Evolutionary conservation across 1,140 invertebrate genomes (phyloP).

Genomic region (Megalopta genalis): DNA sequence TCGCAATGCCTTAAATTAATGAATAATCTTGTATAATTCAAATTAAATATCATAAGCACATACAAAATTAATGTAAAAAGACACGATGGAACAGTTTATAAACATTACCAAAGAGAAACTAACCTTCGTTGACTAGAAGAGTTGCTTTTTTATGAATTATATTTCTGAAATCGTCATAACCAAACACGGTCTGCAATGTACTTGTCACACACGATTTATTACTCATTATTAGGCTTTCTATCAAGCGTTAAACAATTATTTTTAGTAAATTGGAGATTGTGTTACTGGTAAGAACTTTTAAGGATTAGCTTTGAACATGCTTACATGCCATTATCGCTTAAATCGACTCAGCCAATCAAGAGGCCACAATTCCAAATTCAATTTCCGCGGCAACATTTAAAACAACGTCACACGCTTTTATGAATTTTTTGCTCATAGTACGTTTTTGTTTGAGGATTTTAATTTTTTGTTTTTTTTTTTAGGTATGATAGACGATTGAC

Average conservation of each 20-base stretch:
- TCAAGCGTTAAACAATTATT: background rate
- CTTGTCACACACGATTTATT: background rate
- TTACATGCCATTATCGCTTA: background rate
- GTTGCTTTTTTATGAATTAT: background rate
- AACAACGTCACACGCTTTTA: background rate
- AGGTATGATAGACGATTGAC: too few species aligned
- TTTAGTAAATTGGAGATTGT: background rate
- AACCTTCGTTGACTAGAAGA: conserved; percentile 1
- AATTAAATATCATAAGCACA: too few species aligned
- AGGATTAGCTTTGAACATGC: background rate
- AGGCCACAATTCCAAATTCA: background rate
- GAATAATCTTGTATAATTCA: too few species aligned
- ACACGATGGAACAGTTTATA: background rate
- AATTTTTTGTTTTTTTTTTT: too few species aligned
- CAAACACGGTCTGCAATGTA: background rate
- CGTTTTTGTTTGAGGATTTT: too few species aligned
- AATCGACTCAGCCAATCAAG: background rate
- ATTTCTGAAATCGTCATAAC: background rate
- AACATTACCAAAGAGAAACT: background rate
- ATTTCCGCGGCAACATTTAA: background rate
- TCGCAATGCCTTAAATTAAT: background rate
- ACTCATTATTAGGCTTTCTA: background rate
- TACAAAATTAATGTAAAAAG: too few species aligned
- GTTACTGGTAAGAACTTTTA: background rate
- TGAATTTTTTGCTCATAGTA: background rate